phyloP scores from a whole-genome alignment of 1,140 invertebrate genomes.

The Melitaea cinxia region DNA sequence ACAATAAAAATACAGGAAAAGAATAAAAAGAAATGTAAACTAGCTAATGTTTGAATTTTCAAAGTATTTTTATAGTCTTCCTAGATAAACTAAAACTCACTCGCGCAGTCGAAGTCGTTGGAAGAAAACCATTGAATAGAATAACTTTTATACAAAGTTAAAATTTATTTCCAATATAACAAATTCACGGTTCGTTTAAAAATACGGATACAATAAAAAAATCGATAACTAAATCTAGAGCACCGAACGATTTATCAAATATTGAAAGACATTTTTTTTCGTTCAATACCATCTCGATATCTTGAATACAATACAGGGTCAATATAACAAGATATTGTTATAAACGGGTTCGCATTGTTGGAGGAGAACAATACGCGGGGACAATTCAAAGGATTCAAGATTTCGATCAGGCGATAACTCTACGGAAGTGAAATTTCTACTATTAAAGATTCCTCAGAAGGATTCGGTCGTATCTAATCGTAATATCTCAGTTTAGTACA shows the following conservation, averaged over 20 bases:
- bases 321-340: conserved; percentile 40
- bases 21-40: too few relatives aligned
- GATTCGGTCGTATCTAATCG: conserved; percentile 2
- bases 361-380: conserved; percentile 33
- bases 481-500: not conserved
- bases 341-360: conserved; percentile 33
- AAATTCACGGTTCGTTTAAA: not conserved
- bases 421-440: conserved; percentile 28
- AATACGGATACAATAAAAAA: not conserved
- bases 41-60: too few relatives aligned
- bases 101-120: too few relatives aligned
- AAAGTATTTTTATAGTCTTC: too few relatives aligned
- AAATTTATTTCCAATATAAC: not conserved
- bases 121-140: too few relatives aligned
- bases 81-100: too few relatives aligned
- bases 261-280: conserved; percentile 9
- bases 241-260: conserved; percentile 8
- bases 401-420: conserved; percentile 33
- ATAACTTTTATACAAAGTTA: too few relatives aligned
- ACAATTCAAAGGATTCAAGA: conserved; percentile 34
- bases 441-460: conserved; percentile 24
- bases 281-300: conserved; percentile 22
- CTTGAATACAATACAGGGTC: conserved; percentile 30
- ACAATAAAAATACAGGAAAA: too few relatives aligned
- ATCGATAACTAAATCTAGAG: conserved; percentile 1